Base-by-base conservation (phyloP, 1,140 invertebrate genomes). In the Leptinotarsa undecemlineata region DNA sequence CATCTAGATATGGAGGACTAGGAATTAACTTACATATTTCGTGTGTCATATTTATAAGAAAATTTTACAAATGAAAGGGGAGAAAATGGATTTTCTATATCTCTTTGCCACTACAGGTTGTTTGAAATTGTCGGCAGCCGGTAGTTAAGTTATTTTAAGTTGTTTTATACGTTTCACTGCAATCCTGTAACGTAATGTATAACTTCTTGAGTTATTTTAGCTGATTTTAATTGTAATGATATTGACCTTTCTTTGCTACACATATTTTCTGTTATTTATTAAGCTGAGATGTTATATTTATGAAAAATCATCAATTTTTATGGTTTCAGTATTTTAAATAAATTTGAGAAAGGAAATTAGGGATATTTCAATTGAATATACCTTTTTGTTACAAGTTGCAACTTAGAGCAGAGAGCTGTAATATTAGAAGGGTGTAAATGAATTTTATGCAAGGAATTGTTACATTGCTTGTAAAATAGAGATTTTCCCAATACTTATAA, bases 391-490 rank as follows among this genome's bases (percentile, higher is more conserved):
- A 57, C 51, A 57, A 57, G 5, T 57, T 57, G 33, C 33, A 42
- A 42, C 33, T 42, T 42, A 42, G 33, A 57, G 51, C 51, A 57
- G n/a, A 69, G 19, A n/a, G 23, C 42, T 42, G 68, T 69, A 48
- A 69, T 42, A 26, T 69, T 69, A 69, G 42, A n/a, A 69, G 21
- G 60, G 60, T 72, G 71, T 72, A 64, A 14, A 61, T 57, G 69
- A 42, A 71, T 71, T 71, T 60, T 19, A 57, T 13, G 21, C 69
- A 15, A 66, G 48, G 21, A 20, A 67, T 63, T 60, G 71, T 73
- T 33, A 19, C 71, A 74, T 73, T 71, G 77, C 79, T 80, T 82
- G 80, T 81, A 79, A 77, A 75, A 80, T 81, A 82, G 71, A 72
- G 71, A 72, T 68, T 67, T 68, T 61, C 67, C 4, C 68, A 77